These are phyloP conservation scores for Phaetusa simplex DNA, from an alignment of 2,113 vertebrate genomes.

Conservation along the genomic window DNA sequence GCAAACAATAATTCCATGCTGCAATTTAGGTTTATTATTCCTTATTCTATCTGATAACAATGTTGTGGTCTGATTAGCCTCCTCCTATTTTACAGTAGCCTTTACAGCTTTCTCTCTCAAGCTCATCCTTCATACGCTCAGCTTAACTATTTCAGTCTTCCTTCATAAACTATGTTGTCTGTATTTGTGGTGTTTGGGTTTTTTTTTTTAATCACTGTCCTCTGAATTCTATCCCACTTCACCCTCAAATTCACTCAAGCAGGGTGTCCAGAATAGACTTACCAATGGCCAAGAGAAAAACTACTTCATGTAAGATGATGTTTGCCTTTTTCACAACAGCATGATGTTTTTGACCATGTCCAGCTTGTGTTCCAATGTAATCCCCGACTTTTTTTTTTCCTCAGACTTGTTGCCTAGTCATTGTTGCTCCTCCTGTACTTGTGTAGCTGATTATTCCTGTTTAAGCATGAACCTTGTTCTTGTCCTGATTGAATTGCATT, in stretches of 20 bases:
- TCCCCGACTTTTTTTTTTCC: background rate
- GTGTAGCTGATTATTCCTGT: background rate
- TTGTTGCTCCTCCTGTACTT: background rate
- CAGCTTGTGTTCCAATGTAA: background rate
- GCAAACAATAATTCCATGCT: background rate
- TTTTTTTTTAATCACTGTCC: background rate
- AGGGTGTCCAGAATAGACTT: background rate
- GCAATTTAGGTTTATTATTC: background rate
- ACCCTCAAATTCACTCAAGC: background rate
- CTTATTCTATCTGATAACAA: background rate
- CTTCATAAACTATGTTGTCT: background rate
- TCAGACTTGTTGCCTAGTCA: background rate
- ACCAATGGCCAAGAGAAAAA: background rate
- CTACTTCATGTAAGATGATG: background rate
- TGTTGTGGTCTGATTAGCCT: background rate
- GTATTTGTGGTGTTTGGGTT: background rate
- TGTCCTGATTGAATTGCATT: background rate
- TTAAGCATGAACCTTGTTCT: background rate
- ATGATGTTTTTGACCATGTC: conserved; percentile 64
- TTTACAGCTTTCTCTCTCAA: background rate
- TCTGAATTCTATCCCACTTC: background rate
- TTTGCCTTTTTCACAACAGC: conserved; percentile 4
- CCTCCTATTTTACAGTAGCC: background rate
- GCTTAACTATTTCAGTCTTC: background rate
- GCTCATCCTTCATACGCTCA: background rate